Evolutionary conservation across 1,140 invertebrate species (phyloP).

Genomic region (Drosophila ananassae): DNA sequence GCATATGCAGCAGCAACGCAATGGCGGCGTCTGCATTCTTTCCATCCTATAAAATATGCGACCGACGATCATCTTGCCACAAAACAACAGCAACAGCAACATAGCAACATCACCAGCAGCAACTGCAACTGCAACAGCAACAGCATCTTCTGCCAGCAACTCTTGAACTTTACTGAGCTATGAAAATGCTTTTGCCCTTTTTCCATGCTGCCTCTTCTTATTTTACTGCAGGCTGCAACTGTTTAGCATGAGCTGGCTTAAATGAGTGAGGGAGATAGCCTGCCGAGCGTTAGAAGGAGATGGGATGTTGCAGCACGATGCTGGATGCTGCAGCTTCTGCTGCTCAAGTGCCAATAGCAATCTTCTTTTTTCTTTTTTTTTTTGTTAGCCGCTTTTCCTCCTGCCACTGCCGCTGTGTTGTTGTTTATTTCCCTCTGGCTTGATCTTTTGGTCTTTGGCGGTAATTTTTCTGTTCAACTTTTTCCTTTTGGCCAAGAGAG

Average conservation of each 20-base stretch:
- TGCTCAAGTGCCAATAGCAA: conserved; percentile 79
- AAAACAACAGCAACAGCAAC: conserved; percentile 32
- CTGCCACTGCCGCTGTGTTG: conserved; percentile 46
- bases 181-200: conserved; percentile 75
- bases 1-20: conserved; percentile 72
- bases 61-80: conserved; percentile 65
- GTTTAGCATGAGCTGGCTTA: conserved; percentile 63
- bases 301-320: conserved; percentile 66
- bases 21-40: conserved; percentile 75
- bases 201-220: conserved; percentile 38
- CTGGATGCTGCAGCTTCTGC: conserved; percentile 54
- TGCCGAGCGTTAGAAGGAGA: neutral
- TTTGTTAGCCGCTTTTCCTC: conserved; percentile 55
- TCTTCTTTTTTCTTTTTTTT: conserved; percentile 55
- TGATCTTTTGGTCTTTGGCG: conserved; percentile 82
- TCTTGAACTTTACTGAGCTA: conserved; percentile 77
- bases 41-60: conserved; percentile 73
- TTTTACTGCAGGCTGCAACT: conserved; percentile 52
- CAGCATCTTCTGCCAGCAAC: conserved; percentile 52
- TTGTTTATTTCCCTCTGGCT: conserved; percentile 77
- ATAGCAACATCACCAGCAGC: conserved; percentile 31
- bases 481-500: conserved; percentile 52
- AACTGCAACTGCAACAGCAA: conserved; percentile 27
- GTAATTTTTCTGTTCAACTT: conserved; percentile 76
- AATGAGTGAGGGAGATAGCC: conserved; percentile 40